Base-by-base conservation (phyloP, 2,113 vertebrate species). In the Bolborhynchus lineola region DNA sequence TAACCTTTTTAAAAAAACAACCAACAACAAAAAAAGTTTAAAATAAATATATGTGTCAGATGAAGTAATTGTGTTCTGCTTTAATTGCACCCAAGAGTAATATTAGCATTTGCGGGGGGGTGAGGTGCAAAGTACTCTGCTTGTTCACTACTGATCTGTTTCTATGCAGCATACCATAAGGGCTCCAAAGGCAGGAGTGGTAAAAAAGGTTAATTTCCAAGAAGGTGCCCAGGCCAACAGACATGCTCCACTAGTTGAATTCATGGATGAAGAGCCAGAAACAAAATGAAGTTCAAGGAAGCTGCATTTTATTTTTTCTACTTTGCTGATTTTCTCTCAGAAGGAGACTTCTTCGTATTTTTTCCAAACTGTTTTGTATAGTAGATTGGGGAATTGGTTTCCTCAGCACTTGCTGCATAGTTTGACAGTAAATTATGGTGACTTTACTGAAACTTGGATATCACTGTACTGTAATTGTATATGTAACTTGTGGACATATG, bases 151-250 rank as follows among this genome's bases (percentile, higher is more conserved):
- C 52, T 17, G 21, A 35, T 85, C 65, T 94, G 6, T 97, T 96
- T 97, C 81, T 86, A 16, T 64, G 39, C 98, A 99, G 99, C 99
- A 99, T 52, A 99, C 98, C 46, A 99, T 99, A 92, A 98, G 98
- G 81, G 98, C 99, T 18, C 98, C 99, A 3, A 99, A 98, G 97
- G 97, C 98, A 0, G 99, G 99, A 11, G 98, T 98, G 8, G 98
- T 99, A 64, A 99, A 98, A 97, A 99, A 98, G 74, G 99, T 99
- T 35, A 92, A 99, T 97, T 99, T 98, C 97, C 98, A 92, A 76
- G 99, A 99, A 97, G 99, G 99, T 49, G 97, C 98, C 25, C 99
- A 99, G 97, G 99, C 98, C 74, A 98, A 94, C 49, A 98, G 99
- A 44, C 99, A 99, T 0, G 97, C 98, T 37, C 82, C 98, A 0